Base-by-base conservation (phyloP, 2,797 vertebrate species). In the Ceyx erithaca region DNA sequence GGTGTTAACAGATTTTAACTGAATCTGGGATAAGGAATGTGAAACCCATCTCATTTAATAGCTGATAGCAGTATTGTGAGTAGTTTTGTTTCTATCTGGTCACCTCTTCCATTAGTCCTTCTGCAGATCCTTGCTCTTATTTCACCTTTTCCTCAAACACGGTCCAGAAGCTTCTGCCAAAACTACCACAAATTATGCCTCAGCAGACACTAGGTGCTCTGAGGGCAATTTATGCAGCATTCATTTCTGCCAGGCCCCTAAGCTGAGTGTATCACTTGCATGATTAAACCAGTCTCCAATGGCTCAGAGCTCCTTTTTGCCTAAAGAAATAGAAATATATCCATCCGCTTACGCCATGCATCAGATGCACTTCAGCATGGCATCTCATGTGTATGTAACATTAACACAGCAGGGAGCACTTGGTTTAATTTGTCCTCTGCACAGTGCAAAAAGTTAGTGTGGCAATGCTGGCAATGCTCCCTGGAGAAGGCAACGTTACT, bases 401-500 rank as follows among this genome's bases (percentile, higher is more conserved):
- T n/a, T 58, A 77, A 84, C 23, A 59, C 4, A 57, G 40, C 23
- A 83, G 45, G 30, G n/a, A 33, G 80, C 25, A 28, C n/a, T 43
- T 55, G 63, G 28, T 84, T 67, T 55, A 59, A 25, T 84, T 67
- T 63, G 73, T 80, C 55, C 61, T 85, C 41, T 37, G 85, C 85
- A 82, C 3, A 7, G 52, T 83, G 85, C 66, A 95, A 9, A 10
- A 87, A 71, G 35, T 48, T 67, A 41, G 18, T 69, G 35, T 6
- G 30, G 52, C 59, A 43, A 64, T 16, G 37, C 48, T 93, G 79
- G 91, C 20, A 19, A 64, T 21, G 21, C 30, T 78, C 63, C 73
- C 85, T 72, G 92, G 86, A 81, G 93, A 51, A 95, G 85, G 89
- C 83, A 94, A 91, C 8, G 10, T 49, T 87, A 66, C 22, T 40